Evolutionary conservation across 2,888 invertebrate genomes (phyloP).

Genomic region (Drosophila dives): DNA sequence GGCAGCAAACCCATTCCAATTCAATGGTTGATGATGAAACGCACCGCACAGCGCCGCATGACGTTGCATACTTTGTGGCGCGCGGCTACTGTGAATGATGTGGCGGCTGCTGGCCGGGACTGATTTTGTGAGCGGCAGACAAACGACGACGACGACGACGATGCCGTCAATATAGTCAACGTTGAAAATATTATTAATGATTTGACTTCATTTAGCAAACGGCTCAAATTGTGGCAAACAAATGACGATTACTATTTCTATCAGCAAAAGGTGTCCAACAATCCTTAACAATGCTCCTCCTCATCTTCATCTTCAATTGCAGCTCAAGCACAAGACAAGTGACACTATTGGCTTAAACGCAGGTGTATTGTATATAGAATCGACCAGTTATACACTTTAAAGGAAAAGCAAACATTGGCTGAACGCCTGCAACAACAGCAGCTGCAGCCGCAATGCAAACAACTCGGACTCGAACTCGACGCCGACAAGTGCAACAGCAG

Average conservation of each 20-base stretch:
- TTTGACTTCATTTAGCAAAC: constrained; percentile 44
- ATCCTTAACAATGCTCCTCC: constrained; percentile 15
- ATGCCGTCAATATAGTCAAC: constrained; percentile 54
- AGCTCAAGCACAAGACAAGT: constrained; percentile 1
- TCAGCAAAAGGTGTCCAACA: constrained; percentile 19
- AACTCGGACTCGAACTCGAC: constrained; percentile 48
- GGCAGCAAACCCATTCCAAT: background rate
- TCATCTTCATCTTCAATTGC: constrained; percentile 10
- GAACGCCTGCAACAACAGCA: constrained; percentile 17
- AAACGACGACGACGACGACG: constrained; percentile 9
- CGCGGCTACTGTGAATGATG: constrained; percentile 61
- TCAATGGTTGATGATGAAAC: constrained; percentile 39
- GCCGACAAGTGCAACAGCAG: constrained; percentile 47
- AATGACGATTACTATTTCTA: constrained; percentile 11
- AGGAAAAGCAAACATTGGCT: constrained; percentile 32
- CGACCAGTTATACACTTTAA: constrained; percentile 44
- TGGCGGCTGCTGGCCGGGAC: constrained; percentile 18
- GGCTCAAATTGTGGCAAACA: constrained; percentile 45
- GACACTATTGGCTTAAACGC: background rate
- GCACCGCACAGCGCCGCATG: constrained; percentile 74
- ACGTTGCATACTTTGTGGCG: constrained; percentile 80
- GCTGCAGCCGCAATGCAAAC: constrained; percentile 56
- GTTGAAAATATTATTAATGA: constrained; percentile 66
- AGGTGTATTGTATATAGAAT: constrained; percentile 18
- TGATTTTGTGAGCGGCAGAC: constrained; percentile 47